These are phyloP conservation scores for Leptinotarsa tumamoca DNA, from an alignment of 2,888 invertebrate genomes.

Conservation along the genomic window DNA sequence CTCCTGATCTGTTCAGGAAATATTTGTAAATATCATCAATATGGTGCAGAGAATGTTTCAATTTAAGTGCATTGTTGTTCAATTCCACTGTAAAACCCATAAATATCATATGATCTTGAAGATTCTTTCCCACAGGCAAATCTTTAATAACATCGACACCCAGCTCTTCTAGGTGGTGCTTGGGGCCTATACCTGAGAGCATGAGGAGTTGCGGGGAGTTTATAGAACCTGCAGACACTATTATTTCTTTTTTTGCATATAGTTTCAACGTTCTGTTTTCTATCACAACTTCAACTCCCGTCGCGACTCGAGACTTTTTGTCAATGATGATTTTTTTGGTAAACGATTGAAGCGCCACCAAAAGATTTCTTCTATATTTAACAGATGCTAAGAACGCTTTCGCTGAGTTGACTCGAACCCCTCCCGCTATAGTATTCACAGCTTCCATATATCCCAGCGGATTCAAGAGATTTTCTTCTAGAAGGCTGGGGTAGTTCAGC, in stretches of 20 bases:
- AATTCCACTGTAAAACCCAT: conserved; percentile 55
- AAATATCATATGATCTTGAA: conserved; percentile 70
- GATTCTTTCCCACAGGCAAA: conserved; percentile 70
- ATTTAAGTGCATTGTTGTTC: conserved; percentile 33
- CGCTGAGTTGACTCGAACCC: conserved; percentile 70
- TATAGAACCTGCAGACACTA: conserved; percentile 76
- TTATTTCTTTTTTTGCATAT: conserved; percentile 72
- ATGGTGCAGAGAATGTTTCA: neutral
- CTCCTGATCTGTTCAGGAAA: conserved; percentile 67
- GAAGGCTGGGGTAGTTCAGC: conserved; percentile 60
- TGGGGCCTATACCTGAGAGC: conserved; percentile 76
- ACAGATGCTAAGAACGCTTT: conserved; percentile 77
- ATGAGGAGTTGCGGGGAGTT: conserved; percentile 77
- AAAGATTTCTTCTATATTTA: conserved; percentile 70
- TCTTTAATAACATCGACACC: conserved; percentile 66
- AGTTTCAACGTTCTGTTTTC: conserved; percentile 54
- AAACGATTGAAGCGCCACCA: conserved; percentile 71
- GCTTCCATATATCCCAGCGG: conserved; percentile 58
- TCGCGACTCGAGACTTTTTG: conserved; percentile 63
- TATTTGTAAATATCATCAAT: conserved; percentile 66
- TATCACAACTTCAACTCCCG: conserved; percentile 65
- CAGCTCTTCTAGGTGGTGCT: conserved; percentile 66
- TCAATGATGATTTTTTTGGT: conserved; percentile 71
- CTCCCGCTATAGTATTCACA: conserved; percentile 58
- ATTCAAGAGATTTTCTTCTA: conserved; percentile 51